Conservation (phyloP, 2,113 vertebrate species). For the Callospermophilus lateralis region DNA sequence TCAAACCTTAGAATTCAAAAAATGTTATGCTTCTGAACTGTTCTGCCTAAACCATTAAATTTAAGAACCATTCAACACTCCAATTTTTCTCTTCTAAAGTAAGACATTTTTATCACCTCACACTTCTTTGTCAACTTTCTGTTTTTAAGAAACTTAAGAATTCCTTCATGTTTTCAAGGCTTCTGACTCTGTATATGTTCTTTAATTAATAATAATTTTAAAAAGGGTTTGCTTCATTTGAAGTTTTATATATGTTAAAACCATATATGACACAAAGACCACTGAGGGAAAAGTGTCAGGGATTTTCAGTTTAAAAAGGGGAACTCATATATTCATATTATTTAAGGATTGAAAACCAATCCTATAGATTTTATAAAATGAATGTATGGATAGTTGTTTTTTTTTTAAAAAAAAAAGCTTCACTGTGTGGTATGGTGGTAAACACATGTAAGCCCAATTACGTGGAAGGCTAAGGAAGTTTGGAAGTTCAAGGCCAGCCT, state of each 20-base stretch:
- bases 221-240: too few relatives aligned
- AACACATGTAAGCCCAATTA: too few relatives aligned
- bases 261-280: too few relatives aligned
- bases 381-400: background rate
- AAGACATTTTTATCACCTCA: too few relatives aligned
- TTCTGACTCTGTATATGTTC: background rate
- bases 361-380: background rate
- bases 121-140: background rate
- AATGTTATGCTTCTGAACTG: background rate
- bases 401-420: too few relatives aligned
- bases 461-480: too few relatives aligned
- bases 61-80: background rate
- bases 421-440: too few relatives aligned
- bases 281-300: too few relatives aligned
- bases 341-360: background rate
- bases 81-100: background rate
- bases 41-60: background rate
- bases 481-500: too few relatives aligned
- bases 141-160: background rate
- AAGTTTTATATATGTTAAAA: background rate
- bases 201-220: background rate
- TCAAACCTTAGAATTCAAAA: background rate
- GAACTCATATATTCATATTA: too few relatives aligned
- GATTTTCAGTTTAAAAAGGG: too few relatives aligned
- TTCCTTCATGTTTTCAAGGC: background rate